phyloP scores from a whole-genome alignment of 2,113 vertebrate genomes.

The Dermatemys mawii region DNA sequence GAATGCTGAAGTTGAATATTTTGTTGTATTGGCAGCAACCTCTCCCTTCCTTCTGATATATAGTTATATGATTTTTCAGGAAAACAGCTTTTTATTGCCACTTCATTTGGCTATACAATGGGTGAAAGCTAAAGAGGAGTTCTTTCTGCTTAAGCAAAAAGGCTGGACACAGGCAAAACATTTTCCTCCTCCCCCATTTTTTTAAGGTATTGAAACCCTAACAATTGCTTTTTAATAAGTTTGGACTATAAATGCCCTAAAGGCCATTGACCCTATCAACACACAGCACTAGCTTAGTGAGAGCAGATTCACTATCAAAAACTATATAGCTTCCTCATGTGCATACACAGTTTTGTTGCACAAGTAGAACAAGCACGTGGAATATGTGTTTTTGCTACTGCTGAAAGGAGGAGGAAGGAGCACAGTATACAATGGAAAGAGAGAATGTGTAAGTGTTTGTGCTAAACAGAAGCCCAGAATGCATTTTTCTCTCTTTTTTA shows the following conservation, averaged over 20 bases:
- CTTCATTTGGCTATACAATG: not conserved
- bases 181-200: too few relatives aligned
- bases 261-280: not conserved
- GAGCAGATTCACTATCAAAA: not conserved
- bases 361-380: not conserved
- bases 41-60: not conserved
- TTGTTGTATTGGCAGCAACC: not conserved
- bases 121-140: not conserved
- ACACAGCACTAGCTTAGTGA: not conserved
- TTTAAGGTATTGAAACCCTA: not conserved
- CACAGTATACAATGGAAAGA: not conserved
- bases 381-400: not conserved
- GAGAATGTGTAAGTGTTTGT: not conserved
- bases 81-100: not conserved
- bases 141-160: constrained; percentile 2
- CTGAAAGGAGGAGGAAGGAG: constrained; percentile 2
- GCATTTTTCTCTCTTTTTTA: not conserved
- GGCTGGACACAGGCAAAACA: not conserved
- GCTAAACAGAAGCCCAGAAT: not conserved
- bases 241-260: not conserved
- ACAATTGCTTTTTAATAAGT: not conserved
- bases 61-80: not conserved
- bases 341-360: not conserved
- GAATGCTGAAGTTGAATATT: not conserved
- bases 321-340: not conserved